Evolutionary conservation across 2,797 vertebrate species (phyloP).

Genomic region (Gadopsis marmoratus): DNA sequence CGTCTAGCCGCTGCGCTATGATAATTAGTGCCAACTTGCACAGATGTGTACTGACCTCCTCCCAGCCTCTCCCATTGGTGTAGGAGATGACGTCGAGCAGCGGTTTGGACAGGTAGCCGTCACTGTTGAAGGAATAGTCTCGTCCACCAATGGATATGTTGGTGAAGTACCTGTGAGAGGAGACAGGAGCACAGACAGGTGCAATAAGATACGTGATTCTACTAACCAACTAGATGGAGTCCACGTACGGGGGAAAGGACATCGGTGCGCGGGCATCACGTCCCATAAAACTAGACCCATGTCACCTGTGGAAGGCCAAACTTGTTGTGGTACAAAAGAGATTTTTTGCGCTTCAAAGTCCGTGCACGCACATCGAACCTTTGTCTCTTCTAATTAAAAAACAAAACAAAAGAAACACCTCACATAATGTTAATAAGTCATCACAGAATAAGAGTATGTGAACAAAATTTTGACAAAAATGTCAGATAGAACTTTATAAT

Average conservation of each 20-base stretch:
- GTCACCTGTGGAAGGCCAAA: background rate
- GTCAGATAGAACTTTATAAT: too few relatives aligned
- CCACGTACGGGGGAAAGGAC: background rate
- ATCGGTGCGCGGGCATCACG: background rate
- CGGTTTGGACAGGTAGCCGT: slow-evolving; percentile 94
- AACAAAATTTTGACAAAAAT: too few relatives aligned
- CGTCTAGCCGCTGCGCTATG: slow-evolving; percentile 13
- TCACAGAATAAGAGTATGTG: too few relatives aligned
- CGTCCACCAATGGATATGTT: slow-evolving; percentile 93
- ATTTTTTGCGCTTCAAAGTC: too few relatives aligned
- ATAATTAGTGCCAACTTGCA: slow-evolving; percentile 33
- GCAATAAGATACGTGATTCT: background rate
- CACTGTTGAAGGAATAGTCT: slow-evolving; percentile 95
- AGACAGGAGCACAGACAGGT: slow-evolving; percentile 13
- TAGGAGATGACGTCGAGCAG: slow-evolving; percentile 95
- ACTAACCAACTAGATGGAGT: background rate
- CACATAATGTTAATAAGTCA: too few relatives aligned
- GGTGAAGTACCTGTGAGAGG: slow-evolving; percentile 90
- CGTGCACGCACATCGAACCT: too few relatives aligned
- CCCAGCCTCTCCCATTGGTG: slow-evolving; percentile 92
- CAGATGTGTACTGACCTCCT: slow-evolving; percentile 88
- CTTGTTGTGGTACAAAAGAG: background rate
- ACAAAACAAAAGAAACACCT: too few relatives aligned
- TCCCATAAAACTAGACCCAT: background rate
- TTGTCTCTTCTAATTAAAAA: too few relatives aligned